Percentiles rank a stretch among this genome's conserved stretches.
Evolutionary conservation across 1,140 invertebrate species (phyloP).

Genomic region (Achatina immaculata): DNA sequence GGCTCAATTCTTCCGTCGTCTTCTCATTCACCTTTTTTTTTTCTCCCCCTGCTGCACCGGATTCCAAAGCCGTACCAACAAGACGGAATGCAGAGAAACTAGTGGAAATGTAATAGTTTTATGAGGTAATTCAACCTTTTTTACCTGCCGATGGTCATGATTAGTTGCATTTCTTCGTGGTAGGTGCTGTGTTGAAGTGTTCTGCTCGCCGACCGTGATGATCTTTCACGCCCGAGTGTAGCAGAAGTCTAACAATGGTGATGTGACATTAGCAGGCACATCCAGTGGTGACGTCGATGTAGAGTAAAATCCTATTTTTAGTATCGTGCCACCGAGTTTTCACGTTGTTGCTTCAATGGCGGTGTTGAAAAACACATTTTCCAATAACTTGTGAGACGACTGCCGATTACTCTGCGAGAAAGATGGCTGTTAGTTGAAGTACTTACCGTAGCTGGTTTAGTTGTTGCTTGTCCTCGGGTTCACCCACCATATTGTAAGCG

Average conservation of each 20-base stretch:
- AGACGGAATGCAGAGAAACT: constrained; percentile 12
- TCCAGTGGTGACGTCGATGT: constrained; percentile 10
- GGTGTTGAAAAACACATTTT: constrained; percentile 1
- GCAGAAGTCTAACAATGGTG: neutral
- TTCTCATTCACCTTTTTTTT: constrained; percentile 65
- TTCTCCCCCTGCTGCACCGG: constrained; percentile 44
- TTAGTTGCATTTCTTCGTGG: neutral
- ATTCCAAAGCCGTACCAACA: constrained; percentile 34
- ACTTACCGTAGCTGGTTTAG: too few relatives aligned
- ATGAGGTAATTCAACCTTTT: constrained; percentile 34
- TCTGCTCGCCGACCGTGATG: too few relatives aligned
- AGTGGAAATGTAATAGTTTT: constrained; percentile 35
- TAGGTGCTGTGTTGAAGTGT: neutral
- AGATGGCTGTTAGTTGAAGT: too few relatives aligned
- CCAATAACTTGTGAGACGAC: too few relatives aligned
- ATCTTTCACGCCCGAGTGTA: neutral
- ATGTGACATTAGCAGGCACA: neutral
- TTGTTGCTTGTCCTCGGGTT: too few relatives aligned
- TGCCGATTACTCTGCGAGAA: too few relatives aligned
- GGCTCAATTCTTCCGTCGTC: constrained; percentile 42
- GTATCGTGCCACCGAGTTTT: constrained; percentile 19
- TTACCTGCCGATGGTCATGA: constrained; percentile 15
- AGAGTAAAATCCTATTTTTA: constrained; percentile 37
- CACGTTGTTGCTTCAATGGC: constrained; percentile 37
- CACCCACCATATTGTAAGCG: too few relatives aligned